A percentile compares a stretch with the other conserved stretches of the same genome.
Conservation (phyloP, 2,797 vertebrate genomes). For the Eutrigla gurnardus region DNA sequence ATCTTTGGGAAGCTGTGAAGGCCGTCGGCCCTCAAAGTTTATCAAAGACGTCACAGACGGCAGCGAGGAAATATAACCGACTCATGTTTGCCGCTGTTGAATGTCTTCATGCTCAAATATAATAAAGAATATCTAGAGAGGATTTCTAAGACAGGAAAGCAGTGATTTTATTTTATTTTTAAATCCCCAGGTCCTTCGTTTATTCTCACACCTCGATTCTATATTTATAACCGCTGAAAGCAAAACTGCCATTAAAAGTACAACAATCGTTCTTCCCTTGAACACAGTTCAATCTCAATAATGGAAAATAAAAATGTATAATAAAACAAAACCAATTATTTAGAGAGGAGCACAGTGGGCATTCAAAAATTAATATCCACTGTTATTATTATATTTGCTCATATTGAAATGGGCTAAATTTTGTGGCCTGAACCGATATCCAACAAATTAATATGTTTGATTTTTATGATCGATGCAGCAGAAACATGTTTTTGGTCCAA, state of each 20-base stretch:
- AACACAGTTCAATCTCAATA: slow-evolving; percentile 26
- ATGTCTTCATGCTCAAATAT: slow-evolving; percentile 47
- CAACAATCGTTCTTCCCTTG: slow-evolving; percentile 38
- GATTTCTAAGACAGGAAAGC: slow-evolving; percentile 45
- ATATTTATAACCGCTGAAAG: too few relatives aligned
- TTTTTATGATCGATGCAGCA: slow-evolving; percentile 36
- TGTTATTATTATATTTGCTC: slow-evolving; percentile 49
- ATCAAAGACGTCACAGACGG: slow-evolving; percentile 64
- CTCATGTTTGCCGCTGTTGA: slow-evolving; percentile 59
- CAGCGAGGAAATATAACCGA: slow-evolving; percentile 52
- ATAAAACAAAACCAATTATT: slow-evolving; percentile 41
- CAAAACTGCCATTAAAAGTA: slow-evolving; percentile 32
- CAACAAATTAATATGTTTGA: slow-evolving; percentile 45
- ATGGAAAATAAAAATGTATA: slow-evolving; percentile 43
- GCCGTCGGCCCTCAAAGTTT: slow-evolving; percentile 48
- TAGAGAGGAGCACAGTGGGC: slow-evolving; percentile 26
- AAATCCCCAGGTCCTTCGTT: too few relatives aligned
- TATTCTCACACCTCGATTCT: too few relatives aligned
- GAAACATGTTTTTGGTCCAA: slow-evolving; percentile 44
- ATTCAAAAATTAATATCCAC: slow-evolving; percentile 44
- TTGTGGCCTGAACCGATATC: slow-evolving; percentile 29
- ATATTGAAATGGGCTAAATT: slow-evolving; percentile 39
- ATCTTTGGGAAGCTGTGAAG: slow-evolving; percentile 65
- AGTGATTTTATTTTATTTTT: neutral
- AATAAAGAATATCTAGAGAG: slow-evolving; percentile 15